Evolutionary conservation across 1,140 invertebrate species (phyloP).

Genomic region (Vanessa tameamea): DNA sequence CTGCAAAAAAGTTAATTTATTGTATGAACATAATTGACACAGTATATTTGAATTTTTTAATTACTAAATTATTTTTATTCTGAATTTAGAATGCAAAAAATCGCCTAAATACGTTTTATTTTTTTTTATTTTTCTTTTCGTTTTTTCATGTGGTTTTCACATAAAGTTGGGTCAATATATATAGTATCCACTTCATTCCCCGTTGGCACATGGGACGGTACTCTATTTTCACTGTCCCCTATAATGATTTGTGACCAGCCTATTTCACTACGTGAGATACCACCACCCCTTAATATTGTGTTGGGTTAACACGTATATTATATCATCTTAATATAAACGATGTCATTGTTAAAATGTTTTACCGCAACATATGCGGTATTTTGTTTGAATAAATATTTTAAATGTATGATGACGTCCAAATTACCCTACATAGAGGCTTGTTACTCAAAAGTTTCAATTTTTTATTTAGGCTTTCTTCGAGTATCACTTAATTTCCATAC

Average conservation of each 20-base stretch:
- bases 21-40: no score
- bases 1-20: not conserved
- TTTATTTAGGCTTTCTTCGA: no score
- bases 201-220: slow-evolving; percentile 26
- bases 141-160: not conserved
- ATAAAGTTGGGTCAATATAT: slow-evolving; percentile 26
- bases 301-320: not conserved
- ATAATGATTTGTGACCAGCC: slow-evolving; percentile 30
- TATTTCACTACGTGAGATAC: slow-evolving; percentile 12
- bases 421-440: no score
- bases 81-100: no score
- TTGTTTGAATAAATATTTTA: no score
- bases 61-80: no score
- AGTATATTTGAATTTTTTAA: no score
- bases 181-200: slow-evolving; percentile 25
- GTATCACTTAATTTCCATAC: no score
- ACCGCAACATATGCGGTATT: not conserved
- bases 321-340: not conserved
- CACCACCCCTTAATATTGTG: not conserved
- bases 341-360: not conserved
- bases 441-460: no score
- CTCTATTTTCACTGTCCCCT: slow-evolving; percentile 27
- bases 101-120: not conserved
- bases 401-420: no score
- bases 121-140: not conserved